Base-by-base conservation (phyloP, 2,113 vertebrate genomes). In the Lepus timidus region DNA sequence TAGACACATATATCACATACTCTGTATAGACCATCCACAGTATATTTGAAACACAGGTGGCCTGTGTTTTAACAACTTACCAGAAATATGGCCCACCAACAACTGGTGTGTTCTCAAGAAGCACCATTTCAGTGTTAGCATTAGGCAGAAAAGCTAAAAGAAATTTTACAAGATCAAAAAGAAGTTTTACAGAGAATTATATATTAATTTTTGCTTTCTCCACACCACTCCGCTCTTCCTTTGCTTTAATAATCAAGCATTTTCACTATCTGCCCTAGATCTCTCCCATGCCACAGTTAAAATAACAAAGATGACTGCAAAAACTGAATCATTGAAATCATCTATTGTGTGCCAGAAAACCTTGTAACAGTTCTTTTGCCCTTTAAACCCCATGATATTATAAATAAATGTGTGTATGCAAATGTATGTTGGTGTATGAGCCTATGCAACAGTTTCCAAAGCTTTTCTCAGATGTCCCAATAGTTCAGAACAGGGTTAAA, bases 11-110 rank as follows among this genome's bases (percentile, higher is more conserved):
- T n/a, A 79, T 67, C 36, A 51, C 67, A 33, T 78, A n/a, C 0
- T 29, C 49, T 88, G 87, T 92, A 9, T 84, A 29, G 76, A 58
- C 31, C 52, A 79, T 71, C 49, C n/a, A 76, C n/a, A 80, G 25
- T 17, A 58, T 51, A 92, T 44, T 87, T 94, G 91, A 90, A 90
- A 94, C 85, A 93, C 86, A 90, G 49, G 19, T 16, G 90, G 67
- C 76, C 44, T 89, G 79, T 94, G 10, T 33, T 62, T 61, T 84
- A 89, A 23, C 62, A 83, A 70, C 7, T 87, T 23, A 81, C 71
- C 62, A 85, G 76, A 88, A 74, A 58, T 83, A 81, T 20, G 58
- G 55, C 25, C 85, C 86, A 93, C 62, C 51, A 64, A n/a, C 73
- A 83, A 73, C 52, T 44, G 12, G 5, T 25, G 3, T 70, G 27